phyloP scores from a whole-genome alignment of 2,113 vertebrate species.

The Gnathonemus longibarbis region DNA sequence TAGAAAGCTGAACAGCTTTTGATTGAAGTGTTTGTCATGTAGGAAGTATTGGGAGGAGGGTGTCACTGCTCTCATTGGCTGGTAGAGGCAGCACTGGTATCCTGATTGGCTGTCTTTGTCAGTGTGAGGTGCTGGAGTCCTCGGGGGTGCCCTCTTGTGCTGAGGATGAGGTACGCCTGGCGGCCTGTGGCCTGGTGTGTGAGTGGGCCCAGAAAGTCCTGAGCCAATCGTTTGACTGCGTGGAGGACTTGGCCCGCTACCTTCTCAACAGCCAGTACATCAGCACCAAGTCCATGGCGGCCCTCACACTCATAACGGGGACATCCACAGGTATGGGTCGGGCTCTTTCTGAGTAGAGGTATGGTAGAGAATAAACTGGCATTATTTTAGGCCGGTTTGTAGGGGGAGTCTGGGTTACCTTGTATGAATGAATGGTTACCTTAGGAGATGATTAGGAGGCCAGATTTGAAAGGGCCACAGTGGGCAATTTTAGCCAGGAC shows the following conservation, averaged over 20 bases:
- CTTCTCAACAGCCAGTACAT: constrained; percentile 97
- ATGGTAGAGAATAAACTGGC: neutral
- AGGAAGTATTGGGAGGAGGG: neutral
- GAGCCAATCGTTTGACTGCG: constrained; percentile 77
- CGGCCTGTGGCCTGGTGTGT: constrained; percentile 74
- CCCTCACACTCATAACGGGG: constrained; percentile 77
- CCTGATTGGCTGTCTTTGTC: constrained; percentile 33
- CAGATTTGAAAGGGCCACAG: no score
- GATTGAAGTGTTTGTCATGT: neutral
- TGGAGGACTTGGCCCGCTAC: constrained; percentile 79
- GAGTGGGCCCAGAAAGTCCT: constrained; percentile 97
- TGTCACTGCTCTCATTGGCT: neutral
- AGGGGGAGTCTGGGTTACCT: neutral
- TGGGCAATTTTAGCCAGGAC: no score
- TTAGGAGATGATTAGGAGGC: neutral
- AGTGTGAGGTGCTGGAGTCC: constrained; percentile 74
- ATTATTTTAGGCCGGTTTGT: neutral
- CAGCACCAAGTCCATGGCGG: constrained; percentile 92
- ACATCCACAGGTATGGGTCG: constrained; percentile 67
- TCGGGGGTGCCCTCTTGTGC: constrained; percentile 70
- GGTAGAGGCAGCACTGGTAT: no score
- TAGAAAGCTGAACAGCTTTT: neutral
- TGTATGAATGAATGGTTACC: neutral
- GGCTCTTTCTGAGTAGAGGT: neutral
- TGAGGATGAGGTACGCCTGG: constrained; percentile 76